These are phyloP conservation scores for Sturnus vulgaris DNA, from an alignment of 2,113 vertebrate genomes.

Conservation along the genomic window DNA sequence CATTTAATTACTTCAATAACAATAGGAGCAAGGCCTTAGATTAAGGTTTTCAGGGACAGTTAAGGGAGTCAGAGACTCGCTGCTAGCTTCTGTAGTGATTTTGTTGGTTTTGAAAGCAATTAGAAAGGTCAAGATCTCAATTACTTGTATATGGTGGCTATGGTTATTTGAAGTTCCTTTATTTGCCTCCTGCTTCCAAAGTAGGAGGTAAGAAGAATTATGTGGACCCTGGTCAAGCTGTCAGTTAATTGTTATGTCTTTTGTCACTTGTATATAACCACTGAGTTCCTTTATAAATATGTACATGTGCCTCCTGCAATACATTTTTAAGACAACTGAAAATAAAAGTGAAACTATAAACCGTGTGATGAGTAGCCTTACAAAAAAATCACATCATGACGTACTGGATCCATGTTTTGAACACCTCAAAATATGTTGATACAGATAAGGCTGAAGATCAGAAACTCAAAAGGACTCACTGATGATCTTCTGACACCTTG, in stretches of 20 bases:
- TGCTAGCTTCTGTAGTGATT: not conserved
- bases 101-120: not conserved
- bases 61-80: not conserved
- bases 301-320: not conserved
- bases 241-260: not conserved
- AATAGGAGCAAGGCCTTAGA: not conserved
- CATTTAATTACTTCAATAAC: not conserved
- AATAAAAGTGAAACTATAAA: not conserved
- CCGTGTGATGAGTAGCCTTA: not conserved
- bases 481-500: not conserved
- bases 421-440: not conserved
- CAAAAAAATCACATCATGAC: not conserved
- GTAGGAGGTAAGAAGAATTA: not conserved
- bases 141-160: not conserved
- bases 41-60: not conserved
- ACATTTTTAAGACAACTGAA: not conserved
- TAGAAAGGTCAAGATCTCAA: not conserved
- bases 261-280: not conserved
- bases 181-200: not conserved
- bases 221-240: not conserved
- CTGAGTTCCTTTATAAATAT: not conserved
- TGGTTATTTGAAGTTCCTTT: not conserved
- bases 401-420: not conserved
- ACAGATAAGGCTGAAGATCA: not conserved
- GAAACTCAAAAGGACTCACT: not conserved